Evolutionary conservation across 1,140 invertebrate genomes (phyloP).

Genomic region (Magallana angulata): DNA sequence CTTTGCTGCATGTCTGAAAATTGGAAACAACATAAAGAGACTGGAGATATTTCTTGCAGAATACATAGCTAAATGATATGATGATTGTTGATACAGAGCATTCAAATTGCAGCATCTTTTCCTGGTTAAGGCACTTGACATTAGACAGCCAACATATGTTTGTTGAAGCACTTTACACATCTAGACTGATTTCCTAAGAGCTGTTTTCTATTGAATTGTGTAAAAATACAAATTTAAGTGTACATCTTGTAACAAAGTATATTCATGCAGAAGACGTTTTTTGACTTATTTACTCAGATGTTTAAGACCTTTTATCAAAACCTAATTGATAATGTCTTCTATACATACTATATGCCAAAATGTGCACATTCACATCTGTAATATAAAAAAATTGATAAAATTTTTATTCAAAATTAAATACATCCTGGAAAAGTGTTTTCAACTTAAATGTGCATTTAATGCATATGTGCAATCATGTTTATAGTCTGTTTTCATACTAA

Average conservation of each 20-base stretch:
- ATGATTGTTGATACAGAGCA: background rate
- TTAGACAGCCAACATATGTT: conserved; percentile 7
- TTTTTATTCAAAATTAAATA: too few relatives aligned
- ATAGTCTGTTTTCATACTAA: too few relatives aligned
- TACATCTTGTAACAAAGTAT: background rate
- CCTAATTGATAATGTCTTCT: too few relatives aligned
- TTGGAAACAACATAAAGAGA: conserved; percentile 21
- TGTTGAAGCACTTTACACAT: background rate
- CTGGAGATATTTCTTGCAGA: background rate
- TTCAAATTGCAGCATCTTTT: conserved; percentile 21
- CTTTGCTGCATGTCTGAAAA: conserved; percentile 27
- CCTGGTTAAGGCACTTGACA: conserved; percentile 10
- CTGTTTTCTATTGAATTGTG: conserved; percentile 14
- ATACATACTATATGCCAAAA: too few relatives aligned
- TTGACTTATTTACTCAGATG: background rate
- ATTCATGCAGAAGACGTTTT: background rate
- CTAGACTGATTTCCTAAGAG: background rate
- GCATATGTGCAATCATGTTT: too few relatives aligned
- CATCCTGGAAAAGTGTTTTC: too few relatives aligned
- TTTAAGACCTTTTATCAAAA: too few relatives aligned
- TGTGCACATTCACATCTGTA: too few relatives aligned
- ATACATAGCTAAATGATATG: background rate
- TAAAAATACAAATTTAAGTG: background rate
- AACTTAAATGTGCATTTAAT: too few relatives aligned
- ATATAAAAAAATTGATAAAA: too few relatives aligned